Base-by-base conservation (phyloP, 2,888 invertebrate genomes). In the Stenotaenia linearis region DNA sequence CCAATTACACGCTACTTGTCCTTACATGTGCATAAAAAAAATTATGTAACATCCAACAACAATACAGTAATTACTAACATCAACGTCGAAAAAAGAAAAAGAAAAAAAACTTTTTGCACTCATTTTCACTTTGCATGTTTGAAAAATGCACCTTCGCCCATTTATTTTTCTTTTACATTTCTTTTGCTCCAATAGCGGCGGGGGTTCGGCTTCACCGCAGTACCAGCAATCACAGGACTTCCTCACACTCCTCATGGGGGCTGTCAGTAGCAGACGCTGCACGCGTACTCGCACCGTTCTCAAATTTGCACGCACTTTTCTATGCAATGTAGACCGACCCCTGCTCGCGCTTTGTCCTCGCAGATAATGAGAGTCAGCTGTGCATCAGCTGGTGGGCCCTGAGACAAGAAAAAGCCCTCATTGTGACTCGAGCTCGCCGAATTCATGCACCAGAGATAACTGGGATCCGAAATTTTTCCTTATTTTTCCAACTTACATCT, bases 331-430 rank as follows among this genome's bases (percentile, higher is more conserved):
- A 69, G 69, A 69, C 69, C 69, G 69, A 69, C 69, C 69, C 69
- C 69, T 69, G 69, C 69, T 28, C 69, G 76, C 37, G 61, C 69
- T 61, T 78, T 79, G 79, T 79, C 30, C 50, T 30, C 56, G 28
- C 50, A 30, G 69, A 79, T 79, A 79, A 79, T 79, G 81, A 77
- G 80, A 79, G 81, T 81, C 81, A 81, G 81, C 81, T 81, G 81
- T 78, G 78, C 77, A 80, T 80, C 80, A 80, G 80, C 80, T 81
- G 81, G 80, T 77, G 77, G 77, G 37, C 40, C 25, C 50, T 45
- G 37, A 37, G 37, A 32, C 37, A 75, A 28, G 69, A 69, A 69
- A 69, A 69, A 69, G 69, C 25, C 56, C 69, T 28, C 69, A 69
- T 69, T 69, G 69, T 69, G 69, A 69, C 28, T 69, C 28, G 23